phyloP scores from a whole-genome alignment of 2,113 vertebrate genomes.

The Fregata magnificens region DNA sequence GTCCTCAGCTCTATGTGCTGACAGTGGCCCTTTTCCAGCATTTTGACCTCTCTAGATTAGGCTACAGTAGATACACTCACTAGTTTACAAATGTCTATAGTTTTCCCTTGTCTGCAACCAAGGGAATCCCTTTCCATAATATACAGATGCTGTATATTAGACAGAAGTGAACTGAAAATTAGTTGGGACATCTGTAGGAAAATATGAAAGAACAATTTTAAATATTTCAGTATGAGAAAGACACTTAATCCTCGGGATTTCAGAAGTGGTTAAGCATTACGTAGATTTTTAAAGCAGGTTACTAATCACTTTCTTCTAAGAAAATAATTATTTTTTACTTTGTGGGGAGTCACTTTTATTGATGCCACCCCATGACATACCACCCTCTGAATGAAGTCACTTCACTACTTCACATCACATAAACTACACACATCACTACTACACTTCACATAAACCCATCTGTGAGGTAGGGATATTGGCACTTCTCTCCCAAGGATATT shows the following conservation, averaged over 20 bases:
- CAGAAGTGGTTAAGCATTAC: neutral
- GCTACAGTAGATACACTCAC: neutral
- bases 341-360: neutral
- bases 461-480: neutral
- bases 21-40: neutral
- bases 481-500: neutral
- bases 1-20: neutral
- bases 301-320: neutral
- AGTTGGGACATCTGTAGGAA: neutral
- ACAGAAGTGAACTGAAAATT: neutral
- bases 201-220: neutral
- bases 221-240: neutral
- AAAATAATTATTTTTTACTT: neutral
- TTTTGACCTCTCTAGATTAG: neutral
- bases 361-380: neutral
- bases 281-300: neutral
- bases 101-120: neutral
- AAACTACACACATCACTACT: too few species aligned
- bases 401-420: too few species aligned
- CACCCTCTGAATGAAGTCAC: neutral
- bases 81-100: neutral
- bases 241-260: neutral
- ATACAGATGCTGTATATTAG: neutral
- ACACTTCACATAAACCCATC: too few species aligned
- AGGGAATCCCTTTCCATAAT: neutral